A percentile compares a stretch with the other conserved stretches of the same genome.
Evolutionary conservation across 2,113 vertebrate genomes (phyloP).

Genomic region (Esox niger): DNA sequence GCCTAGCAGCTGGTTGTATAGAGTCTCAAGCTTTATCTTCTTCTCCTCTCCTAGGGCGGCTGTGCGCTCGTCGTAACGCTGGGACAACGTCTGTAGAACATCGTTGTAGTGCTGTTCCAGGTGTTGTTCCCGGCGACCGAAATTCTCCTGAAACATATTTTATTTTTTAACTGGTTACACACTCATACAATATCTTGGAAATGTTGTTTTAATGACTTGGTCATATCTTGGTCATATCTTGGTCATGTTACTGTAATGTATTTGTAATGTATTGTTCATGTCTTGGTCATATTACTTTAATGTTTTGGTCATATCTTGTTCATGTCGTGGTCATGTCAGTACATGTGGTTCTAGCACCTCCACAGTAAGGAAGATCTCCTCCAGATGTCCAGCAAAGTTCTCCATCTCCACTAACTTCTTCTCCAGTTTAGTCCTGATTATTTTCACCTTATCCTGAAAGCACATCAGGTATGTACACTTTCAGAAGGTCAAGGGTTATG

Average conservation of each 20-base stretch:
- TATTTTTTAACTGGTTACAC: too few species aligned
- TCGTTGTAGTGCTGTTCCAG: conserved; percentile 88
- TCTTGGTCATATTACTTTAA: too few species aligned
- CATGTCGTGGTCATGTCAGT: not conserved
- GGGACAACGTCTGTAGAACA: conserved; percentile 85
- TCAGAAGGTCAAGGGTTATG: not conserved
- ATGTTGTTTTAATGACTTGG: too few species aligned
- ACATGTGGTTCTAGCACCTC: conserved; percentile 73
- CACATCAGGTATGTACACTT: not conserved
- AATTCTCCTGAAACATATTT: conserved; percentile 83
- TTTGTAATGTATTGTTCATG: too few species aligned
- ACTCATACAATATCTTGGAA: too few species aligned
- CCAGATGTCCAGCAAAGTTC: conserved; percentile 88
- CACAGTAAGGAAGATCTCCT: conserved; percentile 95
- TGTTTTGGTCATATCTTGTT: too few species aligned
- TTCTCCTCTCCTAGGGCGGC: conserved; percentile 84
- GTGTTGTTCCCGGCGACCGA: conserved; percentile 89
- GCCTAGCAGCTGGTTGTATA: conserved; percentile 84
- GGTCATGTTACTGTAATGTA: too few species aligned
- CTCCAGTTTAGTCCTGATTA: conserved; percentile 77
- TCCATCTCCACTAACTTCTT: conserved; percentile 89
- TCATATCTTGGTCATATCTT: too few species aligned
- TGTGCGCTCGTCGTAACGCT: conserved; percentile 80
- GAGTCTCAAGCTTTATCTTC: conserved; percentile 83
- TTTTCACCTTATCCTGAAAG: conserved; percentile 74